Conservation (phyloP, 2,797 vertebrate species). For the Aeoliscus strigatus region DNA sequence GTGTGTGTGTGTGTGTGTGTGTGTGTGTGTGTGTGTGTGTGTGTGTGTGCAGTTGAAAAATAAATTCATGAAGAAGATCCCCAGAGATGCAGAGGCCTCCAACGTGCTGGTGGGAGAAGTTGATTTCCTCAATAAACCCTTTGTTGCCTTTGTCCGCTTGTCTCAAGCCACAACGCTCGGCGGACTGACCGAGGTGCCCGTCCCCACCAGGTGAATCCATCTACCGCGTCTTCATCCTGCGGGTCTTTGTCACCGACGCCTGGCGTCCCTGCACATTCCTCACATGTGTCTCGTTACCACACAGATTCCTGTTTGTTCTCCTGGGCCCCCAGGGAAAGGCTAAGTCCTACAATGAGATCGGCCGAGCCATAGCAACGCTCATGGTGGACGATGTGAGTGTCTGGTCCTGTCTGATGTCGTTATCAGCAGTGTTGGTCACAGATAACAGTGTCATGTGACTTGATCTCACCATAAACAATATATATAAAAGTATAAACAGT, state of each 20-base stretch:
- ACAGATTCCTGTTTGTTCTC: constrained; percentile 76
- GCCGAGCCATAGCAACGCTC: constrained; percentile 91
- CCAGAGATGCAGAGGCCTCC: constrained; percentile 93
- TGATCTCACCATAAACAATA: too few species aligned
- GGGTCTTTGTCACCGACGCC: background rate
- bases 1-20: too few species aligned
- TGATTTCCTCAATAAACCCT: constrained; percentile 93
- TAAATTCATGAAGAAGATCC: constrained; percentile 99
- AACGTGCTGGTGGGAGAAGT: constrained; percentile 95
- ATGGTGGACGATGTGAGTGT: constrained; percentile 95
- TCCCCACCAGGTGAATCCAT: constrained; percentile 86
- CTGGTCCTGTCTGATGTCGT: background rate
- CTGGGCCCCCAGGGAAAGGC: constrained; percentile 86
- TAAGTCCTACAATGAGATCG: constrained; percentile 97
- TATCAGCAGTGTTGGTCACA: too few species aligned
- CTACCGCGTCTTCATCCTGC: background rate
- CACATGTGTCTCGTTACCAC: constrained; percentile 11
- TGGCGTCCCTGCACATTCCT: background rate
- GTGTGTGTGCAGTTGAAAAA: constrained; percentile 81
- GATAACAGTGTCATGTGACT: too few species aligned
- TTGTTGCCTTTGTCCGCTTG: constrained; percentile 91
- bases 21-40: too few species aligned
- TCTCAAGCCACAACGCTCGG: constrained; percentile 88
- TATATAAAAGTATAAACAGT: too few species aligned
- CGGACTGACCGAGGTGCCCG: constrained; percentile 92